Evolutionary conservation across 1,140 invertebrate species (phyloP), one percentile per base, ranked within the genome.

Genomic region (Calycopis cecrops): DNA sequence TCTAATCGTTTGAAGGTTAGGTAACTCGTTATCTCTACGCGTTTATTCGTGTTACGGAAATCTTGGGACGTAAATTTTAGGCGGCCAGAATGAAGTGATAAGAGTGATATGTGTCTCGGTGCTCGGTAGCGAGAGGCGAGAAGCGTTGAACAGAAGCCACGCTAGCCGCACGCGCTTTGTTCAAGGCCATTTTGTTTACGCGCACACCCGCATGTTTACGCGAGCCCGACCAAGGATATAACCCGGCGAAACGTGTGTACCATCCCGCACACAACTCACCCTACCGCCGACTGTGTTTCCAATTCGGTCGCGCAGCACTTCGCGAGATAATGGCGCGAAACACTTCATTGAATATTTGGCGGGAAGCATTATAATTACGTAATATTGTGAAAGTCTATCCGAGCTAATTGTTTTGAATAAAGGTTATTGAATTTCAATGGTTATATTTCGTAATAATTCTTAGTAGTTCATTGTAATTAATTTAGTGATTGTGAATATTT

Each of bases 121-220:
- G 44, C 40, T 10, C 9, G 17, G 16, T 44, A 44, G 35, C 35
- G 35, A 37, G 35, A 44, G 16, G 40, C 40, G 40, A 12, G 12
- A 16, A 14, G 38, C 16, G 21, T 44, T 17, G 40, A 40, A 40
- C 38, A 40, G 38, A 44, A 16, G 52, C 67, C 63, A 65, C 62
- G 73, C 68, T 67, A 56, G 40, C 54, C 65, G 65, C 71, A 73
- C 67, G 71, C 71, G 70, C 73, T 63, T 60, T 58, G 47, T 51
- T 62, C 83, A 86, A 86, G 83, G 81, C 73, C 79, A 80, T 78
- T 76, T 76, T 83, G 76, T 81, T 84, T 82, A 82, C 79, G 65
- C 71, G 52, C 65, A 76, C 68, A 70, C 70, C 71, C 75, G 71
- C 74, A 73, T 79, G 69, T 76, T 72, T 76, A 80, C 74, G 70